These are phyloP conservation scores for Drosophila oshimai DNA, from an alignment of 1,140 invertebrate genomes.

Conservation along the genomic window DNA sequence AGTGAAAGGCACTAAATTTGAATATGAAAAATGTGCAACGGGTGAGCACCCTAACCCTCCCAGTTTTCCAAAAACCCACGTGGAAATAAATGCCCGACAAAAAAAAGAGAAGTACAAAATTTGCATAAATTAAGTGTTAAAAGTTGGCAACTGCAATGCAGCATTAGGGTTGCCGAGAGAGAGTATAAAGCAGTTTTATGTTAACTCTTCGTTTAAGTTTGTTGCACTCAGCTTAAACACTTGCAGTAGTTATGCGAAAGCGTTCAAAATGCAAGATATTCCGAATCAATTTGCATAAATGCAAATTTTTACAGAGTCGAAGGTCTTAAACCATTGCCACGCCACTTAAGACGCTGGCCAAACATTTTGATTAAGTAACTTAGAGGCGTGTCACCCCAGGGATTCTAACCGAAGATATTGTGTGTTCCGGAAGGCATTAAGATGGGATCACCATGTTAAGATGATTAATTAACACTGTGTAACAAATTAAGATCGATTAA, in stretches of 20 bases:
- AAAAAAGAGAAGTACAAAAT: slow-evolving; percentile 65
- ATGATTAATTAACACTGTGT: no score
- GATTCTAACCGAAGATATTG: no score
- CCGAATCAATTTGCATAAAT: slow-evolving; percentile 66
- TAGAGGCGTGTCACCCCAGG: slow-evolving; percentile 29
- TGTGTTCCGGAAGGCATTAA: neutral
- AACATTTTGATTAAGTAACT: slow-evolving; percentile 63
- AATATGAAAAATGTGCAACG: slow-evolving; percentile 25
- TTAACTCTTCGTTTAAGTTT: no score
- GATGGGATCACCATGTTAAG: slow-evolving; percentile 5
- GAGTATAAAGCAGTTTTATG: slow-evolving; percentile 16
- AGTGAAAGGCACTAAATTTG: slow-evolving; percentile 66
- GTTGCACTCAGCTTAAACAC: slow-evolving; percentile 11
- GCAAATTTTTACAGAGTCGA: slow-evolving; percentile 39
- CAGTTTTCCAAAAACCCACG: neutral
- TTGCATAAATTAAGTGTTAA: slow-evolving; percentile 64
- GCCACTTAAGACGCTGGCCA: slow-evolving; percentile 20
- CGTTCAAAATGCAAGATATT: slow-evolving; percentile 24
- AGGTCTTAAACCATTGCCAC: slow-evolving; percentile 13
- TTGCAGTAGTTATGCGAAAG: slow-evolving; percentile 54
- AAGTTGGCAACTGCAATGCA: slow-evolving; percentile 52
- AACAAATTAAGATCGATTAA: no score
- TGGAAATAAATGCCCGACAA: slow-evolving; percentile 52
- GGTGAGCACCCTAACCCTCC: no score
- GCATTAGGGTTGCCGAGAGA: no score